Evolutionary conservation across 2,888 invertebrate genomes (phyloP), one percentile per base, ranked within the genome.

Genomic region (Spodoptera exigua): DNA sequence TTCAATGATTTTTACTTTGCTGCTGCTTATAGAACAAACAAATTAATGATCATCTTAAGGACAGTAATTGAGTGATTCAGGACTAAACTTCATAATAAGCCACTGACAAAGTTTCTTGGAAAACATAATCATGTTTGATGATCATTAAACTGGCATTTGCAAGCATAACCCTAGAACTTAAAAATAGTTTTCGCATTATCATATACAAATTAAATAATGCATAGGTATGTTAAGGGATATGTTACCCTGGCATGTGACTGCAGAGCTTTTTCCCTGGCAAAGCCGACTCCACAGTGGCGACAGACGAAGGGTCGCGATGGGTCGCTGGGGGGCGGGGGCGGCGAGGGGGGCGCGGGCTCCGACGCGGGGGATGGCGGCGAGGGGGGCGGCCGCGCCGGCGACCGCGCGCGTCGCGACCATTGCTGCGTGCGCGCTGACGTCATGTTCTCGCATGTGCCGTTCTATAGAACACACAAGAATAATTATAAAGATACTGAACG

Each of bases 251-350:
- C 93, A 83, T 98, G 97, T 0, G 97, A 97, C 53, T 96, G 96
- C 18, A 97, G 89, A 0, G 97, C 97, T 81, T 97, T 98, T 82
- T 97, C 97, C 49, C 97, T 93, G 0, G 97, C 97, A 89, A 97
- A 97, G 4, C 96, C 96, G 55, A 97, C 95, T 0, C 93, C 93
- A 70, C 93, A 93, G 55, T 89, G 89, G 95, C 97, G 81, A 76
- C 98, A 98, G 0, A 97, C 97, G 81, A 97, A 97, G 0, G 97
- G 97, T 61, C 97, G 96, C 37, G 96, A 94, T 0, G 97, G 96
- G 88, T 97, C 97, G 0, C 88, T 74, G 52, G 91, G 92, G 27
- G 86, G 83, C 52, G 90, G 88, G 49, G 88, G 84, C 7, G 88
- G 82, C n/a, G 84, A 65, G 14, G 81, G 74, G 16, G 80, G 79